phyloP scores from a whole-genome alignment of 2,113 vertebrate genomes.

The Campylomormyrus numenius region DNA sequence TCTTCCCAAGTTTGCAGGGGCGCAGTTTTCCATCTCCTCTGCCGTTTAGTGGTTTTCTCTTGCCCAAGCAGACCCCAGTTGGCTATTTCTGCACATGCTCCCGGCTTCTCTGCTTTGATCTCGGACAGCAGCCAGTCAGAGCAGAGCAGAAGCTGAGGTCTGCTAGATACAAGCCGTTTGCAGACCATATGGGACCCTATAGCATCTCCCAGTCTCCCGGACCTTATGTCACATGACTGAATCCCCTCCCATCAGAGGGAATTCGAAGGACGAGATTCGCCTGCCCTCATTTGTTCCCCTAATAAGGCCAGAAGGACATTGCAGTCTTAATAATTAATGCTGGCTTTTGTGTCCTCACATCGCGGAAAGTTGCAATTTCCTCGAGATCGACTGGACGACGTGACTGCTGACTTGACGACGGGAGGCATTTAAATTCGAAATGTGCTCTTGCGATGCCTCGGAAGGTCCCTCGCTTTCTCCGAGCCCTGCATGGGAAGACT shows the following conservation, averaged over 20 bases:
- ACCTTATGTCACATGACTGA: slow-evolving; percentile 18
- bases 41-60: neutral
- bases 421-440: slow-evolving; percentile 22
- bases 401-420: slow-evolving; percentile 8
- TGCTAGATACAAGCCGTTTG: slow-evolving; percentile 40
- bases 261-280: neutral
- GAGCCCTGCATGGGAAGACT: slow-evolving; percentile 23
- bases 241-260: neutral
- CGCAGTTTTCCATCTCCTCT: neutral
- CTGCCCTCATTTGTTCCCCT: neutral
- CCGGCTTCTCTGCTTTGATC: neutral
- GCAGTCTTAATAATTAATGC: neutral
- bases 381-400: slow-evolving; percentile 5
- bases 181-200: slow-evolving; percentile 47
- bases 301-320: neutral
- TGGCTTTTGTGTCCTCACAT: neutral
- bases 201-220: neutral
- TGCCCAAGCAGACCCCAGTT: neutral
- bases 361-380: neutral
- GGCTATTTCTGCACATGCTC: slow-evolving; percentile 32
- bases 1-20: neutral
- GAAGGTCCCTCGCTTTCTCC: neutral
- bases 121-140: slow-evolving; percentile 47
- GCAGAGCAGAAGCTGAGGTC: slow-evolving; percentile 34
- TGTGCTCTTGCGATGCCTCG: slow-evolving; percentile 9